Conservation (phyloP, 37 sponge, comb jelly and placozoan species). For the Halisarca cf. caerulea region DNA sequence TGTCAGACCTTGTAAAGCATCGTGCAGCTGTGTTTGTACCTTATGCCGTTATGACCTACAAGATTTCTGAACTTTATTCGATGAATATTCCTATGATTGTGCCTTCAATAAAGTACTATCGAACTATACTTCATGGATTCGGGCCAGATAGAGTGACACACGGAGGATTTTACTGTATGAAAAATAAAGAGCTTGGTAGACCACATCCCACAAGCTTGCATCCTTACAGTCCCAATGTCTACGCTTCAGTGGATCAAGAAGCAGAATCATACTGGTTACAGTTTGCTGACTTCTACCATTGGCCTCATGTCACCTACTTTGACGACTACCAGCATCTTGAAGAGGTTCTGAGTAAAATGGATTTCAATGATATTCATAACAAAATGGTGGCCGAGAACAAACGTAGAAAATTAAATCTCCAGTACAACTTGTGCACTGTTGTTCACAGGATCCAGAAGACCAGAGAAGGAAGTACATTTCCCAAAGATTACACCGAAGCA, state of each 20-base stretch:
- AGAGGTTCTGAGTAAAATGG: constrained; percentile 7
- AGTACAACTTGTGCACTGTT: constrained; percentile 44
- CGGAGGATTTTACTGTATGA: neutral
- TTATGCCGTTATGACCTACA: constrained; percentile 35
- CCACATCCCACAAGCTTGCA: constrained; percentile 37
- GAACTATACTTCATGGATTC: neutral
- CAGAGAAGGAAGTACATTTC: no score
- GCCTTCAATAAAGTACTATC: constrained; percentile 35
- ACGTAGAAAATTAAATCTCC: neutral
- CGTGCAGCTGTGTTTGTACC: constrained; percentile 49
- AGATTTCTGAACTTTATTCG: constrained; percentile 38
- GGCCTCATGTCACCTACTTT: constrained; percentile 49
- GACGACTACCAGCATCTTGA: constrained; percentile 42
- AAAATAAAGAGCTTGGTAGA: neutral
- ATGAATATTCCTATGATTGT: constrained; percentile 40
- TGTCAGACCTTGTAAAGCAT: constrained; percentile 33
- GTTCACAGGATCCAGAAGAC: constrained; percentile 4
- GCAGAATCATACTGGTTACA: constrained; percentile 59
- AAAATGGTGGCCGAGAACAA: constrained; percentile 28
- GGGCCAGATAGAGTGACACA: constrained; percentile 15
- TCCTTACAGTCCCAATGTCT: constrained; percentile 41
- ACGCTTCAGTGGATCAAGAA: constrained; percentile 19
- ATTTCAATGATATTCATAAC: constrained; percentile 32
- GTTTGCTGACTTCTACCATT: constrained; percentile 43
- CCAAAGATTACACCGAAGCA: no score